Conservation (phyloP, 2,113 vertebrate genomes). For the Spea bombifrons region DNA sequence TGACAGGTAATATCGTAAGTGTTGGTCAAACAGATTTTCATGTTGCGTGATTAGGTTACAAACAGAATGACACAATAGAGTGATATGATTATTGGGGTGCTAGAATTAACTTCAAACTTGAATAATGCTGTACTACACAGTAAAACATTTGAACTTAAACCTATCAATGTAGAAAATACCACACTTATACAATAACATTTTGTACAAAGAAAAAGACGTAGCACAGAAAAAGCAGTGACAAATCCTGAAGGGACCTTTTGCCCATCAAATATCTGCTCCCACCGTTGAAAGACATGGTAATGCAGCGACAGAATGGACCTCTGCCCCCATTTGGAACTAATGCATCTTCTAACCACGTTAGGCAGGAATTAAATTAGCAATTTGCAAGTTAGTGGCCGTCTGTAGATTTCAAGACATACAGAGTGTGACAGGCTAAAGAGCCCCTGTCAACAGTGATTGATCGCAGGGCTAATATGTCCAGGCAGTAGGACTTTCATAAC, state of each 20-base stretch:
- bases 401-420: conserved; percentile 76
- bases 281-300: conserved; percentile 33
- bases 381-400: conserved; percentile 80
- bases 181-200: too few species aligned
- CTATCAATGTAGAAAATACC: too few species aligned
- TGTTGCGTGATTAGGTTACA: too few species aligned
- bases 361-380: conserved; percentile 81
- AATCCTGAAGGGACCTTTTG: conserved; percentile 29
- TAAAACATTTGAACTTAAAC: too few species aligned
- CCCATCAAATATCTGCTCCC: conserved; percentile 24
- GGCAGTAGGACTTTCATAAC: conserved; percentile 80
- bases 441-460: conserved; percentile 74
- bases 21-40: too few species aligned
- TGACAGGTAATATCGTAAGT: too few species aligned
- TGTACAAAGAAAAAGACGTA: neutral
- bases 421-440: conserved; percentile 78
- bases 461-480: conserved; percentile 74
- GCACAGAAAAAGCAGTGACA: conserved; percentile 5
- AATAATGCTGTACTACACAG: too few species aligned
- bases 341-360: conserved; percentile 75
- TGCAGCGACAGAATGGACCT: conserved; percentile 31
- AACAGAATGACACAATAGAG: too few species aligned
- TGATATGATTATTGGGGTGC: too few species aligned
- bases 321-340: conserved; percentile 47
- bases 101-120: too few species aligned